Evolutionary conservation across 2,888 invertebrate genomes (phyloP).

Genomic region (Teleiodes luculella): DNA sequence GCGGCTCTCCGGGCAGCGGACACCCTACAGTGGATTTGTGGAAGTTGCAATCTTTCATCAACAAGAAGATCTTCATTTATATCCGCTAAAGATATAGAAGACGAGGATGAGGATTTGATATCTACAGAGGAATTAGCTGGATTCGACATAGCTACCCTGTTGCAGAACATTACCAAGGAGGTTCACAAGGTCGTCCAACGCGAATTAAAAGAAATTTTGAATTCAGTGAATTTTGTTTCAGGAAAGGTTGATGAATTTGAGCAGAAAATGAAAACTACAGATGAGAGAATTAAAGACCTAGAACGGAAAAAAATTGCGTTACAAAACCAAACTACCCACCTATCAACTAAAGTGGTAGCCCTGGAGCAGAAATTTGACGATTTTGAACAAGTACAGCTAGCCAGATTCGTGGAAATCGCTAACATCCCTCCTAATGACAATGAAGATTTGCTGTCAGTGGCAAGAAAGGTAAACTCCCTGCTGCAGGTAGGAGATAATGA

Average conservation of each 20-base stretch:
- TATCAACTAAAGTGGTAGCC: conserved; percentile 16
- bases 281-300: conserved; percentile 7
- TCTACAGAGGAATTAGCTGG: too few relatives aligned
- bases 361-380: neutral
- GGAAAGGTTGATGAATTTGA: conserved; percentile 21
- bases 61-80: conserved; percentile 11
- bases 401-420: neutral
- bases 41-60: neutral
- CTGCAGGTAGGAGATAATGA: neutral
- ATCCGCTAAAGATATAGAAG: conserved; percentile 18
- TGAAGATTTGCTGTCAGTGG: neutral
- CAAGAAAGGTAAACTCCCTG: neutral
- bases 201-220: conserved; percentile 4
- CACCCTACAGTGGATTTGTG: conserved; percentile 16
- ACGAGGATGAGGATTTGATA: conserved; percentile 14
- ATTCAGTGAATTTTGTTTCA: conserved; percentile 13
- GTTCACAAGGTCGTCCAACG: conserved; percentile 15
- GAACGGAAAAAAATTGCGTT: conserved; percentile 16
- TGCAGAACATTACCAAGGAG: conserved; percentile 17
- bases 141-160: conserved; percentile 8
- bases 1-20: conserved; percentile 16
- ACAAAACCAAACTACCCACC: conserved; percentile 13
- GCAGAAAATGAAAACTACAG: conserved; percentile 2
- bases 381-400: neutral
- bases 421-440: neutral